Evolutionary conservation across 2,113 vertebrate species (phyloP).

Genomic region (Geococcyx californianus): DNA sequence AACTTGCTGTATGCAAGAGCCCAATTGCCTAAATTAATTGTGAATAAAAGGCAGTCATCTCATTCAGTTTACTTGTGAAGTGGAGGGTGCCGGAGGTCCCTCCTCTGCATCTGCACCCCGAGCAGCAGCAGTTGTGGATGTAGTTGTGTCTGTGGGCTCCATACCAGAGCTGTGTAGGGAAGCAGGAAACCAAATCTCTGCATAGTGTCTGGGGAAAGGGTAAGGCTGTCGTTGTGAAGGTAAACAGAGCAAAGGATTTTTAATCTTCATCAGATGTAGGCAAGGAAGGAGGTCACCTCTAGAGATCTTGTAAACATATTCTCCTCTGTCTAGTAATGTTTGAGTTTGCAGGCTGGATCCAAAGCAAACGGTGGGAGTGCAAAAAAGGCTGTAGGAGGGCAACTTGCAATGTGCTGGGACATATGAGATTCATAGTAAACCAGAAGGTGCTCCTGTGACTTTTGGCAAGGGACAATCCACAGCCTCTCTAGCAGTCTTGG

Average conservation of each 20-base stretch:
- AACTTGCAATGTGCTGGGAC: not conserved
- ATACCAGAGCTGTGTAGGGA: not conserved
- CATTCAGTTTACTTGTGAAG: not conserved
- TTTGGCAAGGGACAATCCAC: not conserved
- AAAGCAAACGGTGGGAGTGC: not conserved
- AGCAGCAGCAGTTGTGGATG: not conserved
- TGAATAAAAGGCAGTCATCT: not conserved
- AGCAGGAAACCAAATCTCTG: not conserved
- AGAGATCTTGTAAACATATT: not conserved
- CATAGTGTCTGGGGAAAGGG: not conserved
- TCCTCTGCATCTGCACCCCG: not conserved
- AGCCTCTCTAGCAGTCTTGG: not conserved
- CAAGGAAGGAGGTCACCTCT: conserved; percentile 1
- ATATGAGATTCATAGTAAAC: not conserved
- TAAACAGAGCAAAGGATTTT: not conserved
- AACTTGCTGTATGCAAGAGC: not conserved
- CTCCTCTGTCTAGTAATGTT: not conserved
- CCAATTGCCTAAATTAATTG: not conserved
- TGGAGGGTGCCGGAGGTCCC: accelerated
- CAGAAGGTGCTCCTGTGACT: conserved; percentile 11
- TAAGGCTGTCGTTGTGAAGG: not conserved
- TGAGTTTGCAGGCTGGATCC: not conserved
- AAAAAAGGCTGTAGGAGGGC: not conserved
- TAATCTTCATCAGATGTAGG: conserved; percentile 7
- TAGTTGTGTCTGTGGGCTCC: not conserved